phyloP scores from a whole-genome alignment of 2,797 vertebrate genomes.

The Sebastes oblongus region DNA sequence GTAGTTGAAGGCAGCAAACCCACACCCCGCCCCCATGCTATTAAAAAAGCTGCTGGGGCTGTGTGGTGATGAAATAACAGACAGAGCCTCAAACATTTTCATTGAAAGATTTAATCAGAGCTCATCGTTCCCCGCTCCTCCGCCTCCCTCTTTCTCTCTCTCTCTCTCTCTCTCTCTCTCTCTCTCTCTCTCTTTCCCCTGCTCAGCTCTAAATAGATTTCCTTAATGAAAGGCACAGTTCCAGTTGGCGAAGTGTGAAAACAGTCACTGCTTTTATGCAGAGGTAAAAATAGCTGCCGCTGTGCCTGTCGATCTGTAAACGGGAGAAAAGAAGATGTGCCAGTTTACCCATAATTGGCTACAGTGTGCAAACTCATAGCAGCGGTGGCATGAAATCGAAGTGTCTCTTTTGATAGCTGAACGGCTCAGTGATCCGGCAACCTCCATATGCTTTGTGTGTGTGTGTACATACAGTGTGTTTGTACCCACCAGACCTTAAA shows the following conservation, averaged over 20 bases:
- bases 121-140: constrained; percentile 53
- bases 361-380: constrained; percentile 34
- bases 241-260: constrained; percentile 78
- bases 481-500: constrained; percentile 17
- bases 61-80: constrained; percentile 38
- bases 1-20: constrained; percentile 7
- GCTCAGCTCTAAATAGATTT: constrained; percentile 74
- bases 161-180: too few species aligned
- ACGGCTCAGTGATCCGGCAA: background rate
- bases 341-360: constrained; percentile 59
- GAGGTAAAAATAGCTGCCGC: constrained; percentile 75
- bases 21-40: background rate
- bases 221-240: constrained; percentile 77
- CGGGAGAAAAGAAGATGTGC: constrained; percentile 45
- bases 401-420: constrained; percentile 24
- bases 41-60: background rate
- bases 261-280: constrained; percentile 62
- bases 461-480: constrained; percentile 1
- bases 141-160: background rate
- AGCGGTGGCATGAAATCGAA: constrained; percentile 39
- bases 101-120: constrained; percentile 68
- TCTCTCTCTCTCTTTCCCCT: constrained; percentile 2
- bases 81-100: constrained; percentile 49
- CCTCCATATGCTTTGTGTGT: constrained; percentile 12
- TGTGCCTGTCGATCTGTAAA: constrained; percentile 63